Evolutionary conservation across 2,797 vertebrate genomes (phyloP), one percentile per base, ranked within the genome.

Genomic region (Cyprinella venusta): DNA sequence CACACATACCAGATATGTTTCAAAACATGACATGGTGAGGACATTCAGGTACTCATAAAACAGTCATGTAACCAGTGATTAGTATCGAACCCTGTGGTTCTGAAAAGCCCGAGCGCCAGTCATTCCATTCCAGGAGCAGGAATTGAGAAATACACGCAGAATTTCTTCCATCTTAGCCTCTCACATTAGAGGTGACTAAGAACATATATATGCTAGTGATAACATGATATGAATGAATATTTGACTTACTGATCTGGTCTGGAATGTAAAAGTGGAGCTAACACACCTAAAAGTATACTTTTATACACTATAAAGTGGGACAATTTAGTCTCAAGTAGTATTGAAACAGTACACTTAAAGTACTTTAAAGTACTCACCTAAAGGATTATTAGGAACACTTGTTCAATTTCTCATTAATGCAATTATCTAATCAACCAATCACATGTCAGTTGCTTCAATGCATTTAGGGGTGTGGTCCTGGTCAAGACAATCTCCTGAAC

Each of bases 1-100:
- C 71, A 90, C 70, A 76, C 86, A 85, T 77, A 82, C 50, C 64
- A 85, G 67, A 26, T 70, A 36, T 26, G 54, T 76, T 76, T 61
- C 68, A 82, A 69, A 84, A 70, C 81, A 52, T 69, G 40, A 26
- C 77, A 70, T 48, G 52, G 79, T 87, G 84, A 89, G 82, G 50
- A 36, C 63, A 86, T 69, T 89, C 67, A 84, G 87, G 83, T 91
- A 89, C 40, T 87, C 87, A 83, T 85, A 74, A 88, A 59, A 87
- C 74, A 84, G 56, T 84, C 85, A 90, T 88, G 75, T 52, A 85
- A 77, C 84, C 76, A 87, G 87, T 84, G 89, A 79, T 80, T 90
- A 88, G 68, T 90, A 77, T 45, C 61, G 80, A 90, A 90, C 52
- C 87, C 86, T 90, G 69, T 71, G 63, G 79, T 82, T 82, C 50